A percentile compares a stretch with the other conserved stretches of the same genome.
Evolutionary conservation across 2,113 vertebrate genomes (phyloP).

Genomic region (Galemys pyrenaicus): DNA sequence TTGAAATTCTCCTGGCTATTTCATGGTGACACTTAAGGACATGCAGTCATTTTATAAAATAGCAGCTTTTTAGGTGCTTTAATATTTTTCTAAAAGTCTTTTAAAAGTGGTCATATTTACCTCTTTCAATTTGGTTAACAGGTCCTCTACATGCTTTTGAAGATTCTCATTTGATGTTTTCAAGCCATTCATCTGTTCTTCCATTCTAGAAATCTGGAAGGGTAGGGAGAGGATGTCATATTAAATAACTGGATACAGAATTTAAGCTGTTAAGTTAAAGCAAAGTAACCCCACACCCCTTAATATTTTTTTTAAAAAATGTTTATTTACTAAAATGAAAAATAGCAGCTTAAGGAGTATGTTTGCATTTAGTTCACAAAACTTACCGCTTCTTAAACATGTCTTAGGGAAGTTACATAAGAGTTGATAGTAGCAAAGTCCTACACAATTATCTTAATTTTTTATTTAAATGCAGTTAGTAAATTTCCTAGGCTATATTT

Average conservation of each 20-base stretch:
- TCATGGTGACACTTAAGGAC: not conserved
- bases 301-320: not conserved
- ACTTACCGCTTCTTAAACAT: not conserved
- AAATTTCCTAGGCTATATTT: not conserved
- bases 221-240: not conserved
- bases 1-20: not conserved
- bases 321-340: slow-evolving; percentile 28
- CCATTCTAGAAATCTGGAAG: slow-evolving; percentile 89
- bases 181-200: slow-evolving; percentile 92
- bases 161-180: slow-evolving; percentile 93
- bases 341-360: not conserved
- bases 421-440: not conserved
- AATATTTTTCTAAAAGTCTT: not conserved
- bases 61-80: not conserved
- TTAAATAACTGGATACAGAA: not conserved
- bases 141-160: slow-evolving; percentile 94
- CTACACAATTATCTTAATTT: not conserved
- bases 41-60: slow-evolving; percentile 5
- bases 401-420: not conserved
- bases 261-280: not conserved
- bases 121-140: slow-evolving; percentile 94
- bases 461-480: not conserved
- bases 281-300: not conserved
- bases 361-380: slow-evolving; percentile 24
- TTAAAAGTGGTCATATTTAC: slow-evolving; percentile 75